These are phyloP conservation scores for Lumbricus terrestris DNA, from an alignment of 2,888 invertebrate species.

Conservation along the genomic window DNA sequence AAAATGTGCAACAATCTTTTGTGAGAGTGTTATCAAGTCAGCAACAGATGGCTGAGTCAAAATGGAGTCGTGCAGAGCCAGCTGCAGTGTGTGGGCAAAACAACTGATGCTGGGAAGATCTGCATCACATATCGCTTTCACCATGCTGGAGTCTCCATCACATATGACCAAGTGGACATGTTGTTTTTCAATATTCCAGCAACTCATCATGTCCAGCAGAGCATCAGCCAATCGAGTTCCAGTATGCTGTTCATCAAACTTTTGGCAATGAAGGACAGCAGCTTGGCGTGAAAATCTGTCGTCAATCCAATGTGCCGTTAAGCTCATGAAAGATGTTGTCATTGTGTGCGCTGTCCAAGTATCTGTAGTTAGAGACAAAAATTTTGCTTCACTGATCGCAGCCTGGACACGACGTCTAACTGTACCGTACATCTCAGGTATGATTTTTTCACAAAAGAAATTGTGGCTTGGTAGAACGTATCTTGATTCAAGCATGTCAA, in stretches of 20 bases:
- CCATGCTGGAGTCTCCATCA: neutral
- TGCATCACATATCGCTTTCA: neutral
- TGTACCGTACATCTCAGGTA: neutral
- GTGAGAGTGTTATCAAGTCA: slow-evolving; percentile 9
- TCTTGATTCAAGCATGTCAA: neutral
- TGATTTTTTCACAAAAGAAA: slow-evolving; percentile 9
- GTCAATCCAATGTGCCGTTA: neutral
- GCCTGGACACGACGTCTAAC: neutral
- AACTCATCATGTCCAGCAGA: slow-evolving; percentile 9
- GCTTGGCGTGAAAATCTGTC: neutral
- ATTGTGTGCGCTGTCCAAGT: neutral
- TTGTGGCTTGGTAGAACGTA: neutral
- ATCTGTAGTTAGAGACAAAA: slow-evolving; percentile 7
- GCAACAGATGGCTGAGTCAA: slow-evolving; percentile 3
- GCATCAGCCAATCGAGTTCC: slow-evolving; percentile 8
- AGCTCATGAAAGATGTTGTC: slow-evolving; percentile 4
- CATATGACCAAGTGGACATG: neutral
- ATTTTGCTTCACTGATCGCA: neutral
- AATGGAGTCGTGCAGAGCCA: slow-evolving; percentile 7
- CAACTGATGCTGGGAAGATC: slow-evolving; percentile 10
- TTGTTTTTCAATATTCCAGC: neutral
- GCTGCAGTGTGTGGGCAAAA: slow-evolving; percentile 10
- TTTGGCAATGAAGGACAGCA: slow-evolving; percentile 8
- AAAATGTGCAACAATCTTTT: neutral
- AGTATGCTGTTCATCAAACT: slow-evolving; percentile 6